Conservation (phyloP, 2,888 invertebrate genomes). For the Agonopterix alstromeriana region DNA sequence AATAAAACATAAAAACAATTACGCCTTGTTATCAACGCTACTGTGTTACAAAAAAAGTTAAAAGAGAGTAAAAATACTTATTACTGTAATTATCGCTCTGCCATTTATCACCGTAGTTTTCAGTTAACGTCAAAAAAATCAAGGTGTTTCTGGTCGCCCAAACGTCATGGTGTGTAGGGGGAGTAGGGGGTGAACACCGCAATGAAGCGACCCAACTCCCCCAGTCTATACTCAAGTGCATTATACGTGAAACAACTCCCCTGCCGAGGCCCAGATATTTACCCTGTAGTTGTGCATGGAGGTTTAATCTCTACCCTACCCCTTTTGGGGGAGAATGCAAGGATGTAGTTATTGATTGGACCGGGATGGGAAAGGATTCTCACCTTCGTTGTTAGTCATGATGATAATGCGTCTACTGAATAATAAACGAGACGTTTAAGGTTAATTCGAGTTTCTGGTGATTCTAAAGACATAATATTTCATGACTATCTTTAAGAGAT, state of each 20-base stretch:
- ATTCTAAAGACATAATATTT: no score
- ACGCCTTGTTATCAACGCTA: no score
- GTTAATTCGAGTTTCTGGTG: not conserved
- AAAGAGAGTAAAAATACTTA: no score
- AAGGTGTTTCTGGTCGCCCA: slow-evolving; percentile 44
- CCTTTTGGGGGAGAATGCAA: slow-evolving; percentile 33
- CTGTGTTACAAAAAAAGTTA: no score
- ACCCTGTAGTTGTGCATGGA: slow-evolving; percentile 62
- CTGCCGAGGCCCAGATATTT: slow-evolving; percentile 46
- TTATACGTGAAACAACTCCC: slow-evolving; percentile 60
- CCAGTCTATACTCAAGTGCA: slow-evolving; percentile 61
- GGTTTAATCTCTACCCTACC: slow-evolving; percentile 48
- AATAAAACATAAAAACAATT: no score
- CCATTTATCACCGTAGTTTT: slow-evolving; percentile 21
- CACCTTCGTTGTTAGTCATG: not conserved
- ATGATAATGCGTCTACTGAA: slow-evolving; percentile 1
- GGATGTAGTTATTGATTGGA: slow-evolving; percentile 36
- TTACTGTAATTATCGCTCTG: not conserved
- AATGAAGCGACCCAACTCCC: slow-evolving; percentile 20
- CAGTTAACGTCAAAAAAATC: slow-evolving; percentile 52
- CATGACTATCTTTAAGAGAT: no score
- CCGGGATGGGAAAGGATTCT: slow-evolving; percentile 3
- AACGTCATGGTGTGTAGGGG: slow-evolving; percentile 24
- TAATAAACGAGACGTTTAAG: not conserved
- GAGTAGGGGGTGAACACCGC: slow-evolving; percentile 18